Conservation (phyloP, 2,113 vertebrate species). For the Coreoperca whiteheadi region DNA sequence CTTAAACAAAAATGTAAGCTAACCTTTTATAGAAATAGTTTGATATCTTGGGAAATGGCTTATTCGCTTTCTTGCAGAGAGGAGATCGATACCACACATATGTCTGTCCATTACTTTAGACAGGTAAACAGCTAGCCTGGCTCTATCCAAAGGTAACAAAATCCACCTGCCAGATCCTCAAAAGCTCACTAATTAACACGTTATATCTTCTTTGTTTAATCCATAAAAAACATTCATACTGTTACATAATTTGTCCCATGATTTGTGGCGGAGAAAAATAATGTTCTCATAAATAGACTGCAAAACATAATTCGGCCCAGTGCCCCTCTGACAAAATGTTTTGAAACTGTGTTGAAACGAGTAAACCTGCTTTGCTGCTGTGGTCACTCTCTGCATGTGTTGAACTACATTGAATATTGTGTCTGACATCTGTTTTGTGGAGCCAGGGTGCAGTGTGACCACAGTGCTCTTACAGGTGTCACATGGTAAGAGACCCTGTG, state of each 20-base stretch:
- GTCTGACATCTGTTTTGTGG: conserved; percentile 28
- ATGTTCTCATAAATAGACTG: no score
- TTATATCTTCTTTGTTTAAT: not conserved
- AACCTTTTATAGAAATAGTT: not conserved
- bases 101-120: not conserved
- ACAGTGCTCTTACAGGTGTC: conserved; percentile 86
- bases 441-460: conserved; percentile 86
- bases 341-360: not conserved
- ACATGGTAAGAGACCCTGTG: conserved; percentile 83
- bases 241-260: no score
- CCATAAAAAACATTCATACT: not conserved
- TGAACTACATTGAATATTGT: not conserved
- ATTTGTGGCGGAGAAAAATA: no score
- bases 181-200: not conserved
- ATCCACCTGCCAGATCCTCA: not conserved
- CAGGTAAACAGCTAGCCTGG: not conserved
- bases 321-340: no score
- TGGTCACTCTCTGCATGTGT: not conserved
- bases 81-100: not conserved
- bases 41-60: not conserved
- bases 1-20: not conserved
- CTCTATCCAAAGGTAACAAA: not conserved
- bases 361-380: not conserved
- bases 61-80: not conserved
- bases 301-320: no score